These are phyloP conservation scores for Globia sparganii DNA, from an alignment of 2,888 invertebrate species.

Conservation along the genomic window DNA sequence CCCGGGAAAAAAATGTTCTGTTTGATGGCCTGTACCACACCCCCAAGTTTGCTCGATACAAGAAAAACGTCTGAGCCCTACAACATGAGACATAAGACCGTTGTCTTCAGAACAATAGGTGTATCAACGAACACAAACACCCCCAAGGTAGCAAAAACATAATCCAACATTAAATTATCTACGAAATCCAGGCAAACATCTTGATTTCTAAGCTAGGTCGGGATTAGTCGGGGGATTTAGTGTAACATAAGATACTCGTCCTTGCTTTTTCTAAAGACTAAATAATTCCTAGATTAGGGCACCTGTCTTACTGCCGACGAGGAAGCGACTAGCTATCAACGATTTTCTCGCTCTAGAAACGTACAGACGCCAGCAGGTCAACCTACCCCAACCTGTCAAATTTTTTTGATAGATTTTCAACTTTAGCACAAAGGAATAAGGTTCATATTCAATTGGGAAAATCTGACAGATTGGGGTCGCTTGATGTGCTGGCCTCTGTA, in stretches of 20 bases:
- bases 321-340: background rate
- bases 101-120: slow-evolving; percentile 29
- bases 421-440: too few relatives aligned
- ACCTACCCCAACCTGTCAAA: too few relatives aligned
- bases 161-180: slow-evolving; percentile 9
- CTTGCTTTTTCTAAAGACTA: slow-evolving; percentile 14
- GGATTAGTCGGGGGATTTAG: too few relatives aligned
- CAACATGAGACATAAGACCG: background rate
- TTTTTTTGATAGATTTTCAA: too few relatives aligned
- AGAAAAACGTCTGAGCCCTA: too few relatives aligned
- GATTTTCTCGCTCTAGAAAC: background rate
- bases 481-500: too few relatives aligned
- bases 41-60: too few relatives aligned
- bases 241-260: background rate
- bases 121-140: background rate
- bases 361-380: too few relatives aligned
- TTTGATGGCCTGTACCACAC: too few relatives aligned
- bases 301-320: background rate
- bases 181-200: slow-evolving; percentile 10
- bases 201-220: slow-evolving; percentile 15
- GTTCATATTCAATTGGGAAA: too few relatives aligned
- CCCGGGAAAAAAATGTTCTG: too few relatives aligned
- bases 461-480: too few relatives aligned
- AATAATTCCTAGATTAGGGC: slow-evolving; percentile 21
- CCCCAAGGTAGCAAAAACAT: slow-evolving; percentile 15